A percentile compares a stretch with the other conserved stretches of the same genome.
phyloP scores from a whole-genome alignment of 2,113 vertebrate genomes.

The Psophia crepitans region DNA sequence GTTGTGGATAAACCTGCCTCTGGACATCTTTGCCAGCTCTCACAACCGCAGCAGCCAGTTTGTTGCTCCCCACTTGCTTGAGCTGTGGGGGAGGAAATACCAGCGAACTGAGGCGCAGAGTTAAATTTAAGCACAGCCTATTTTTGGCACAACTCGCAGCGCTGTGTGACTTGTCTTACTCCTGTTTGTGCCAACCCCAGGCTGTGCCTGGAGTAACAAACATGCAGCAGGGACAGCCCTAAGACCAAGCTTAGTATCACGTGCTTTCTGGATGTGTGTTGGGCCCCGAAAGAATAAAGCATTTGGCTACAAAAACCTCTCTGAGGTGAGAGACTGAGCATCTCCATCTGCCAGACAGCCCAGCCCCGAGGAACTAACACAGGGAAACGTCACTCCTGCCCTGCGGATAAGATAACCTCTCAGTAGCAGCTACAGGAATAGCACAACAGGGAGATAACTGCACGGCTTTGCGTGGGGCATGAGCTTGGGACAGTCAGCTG shows the following conservation, averaged over 20 bases:
- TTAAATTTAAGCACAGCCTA: not conserved
- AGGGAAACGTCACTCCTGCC: not conserved
- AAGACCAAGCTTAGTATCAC: not conserved
- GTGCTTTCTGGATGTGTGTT: fast-evolving
- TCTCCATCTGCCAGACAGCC: not conserved
- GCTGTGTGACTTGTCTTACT: not conserved
- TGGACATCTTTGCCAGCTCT: fast-evolving
- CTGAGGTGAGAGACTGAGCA: not conserved
- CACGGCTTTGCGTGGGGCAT: fast-evolving
- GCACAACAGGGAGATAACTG: fast-evolving
- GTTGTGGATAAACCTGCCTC: not conserved
- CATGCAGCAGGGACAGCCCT: not conserved
- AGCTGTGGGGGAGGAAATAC: not conserved
- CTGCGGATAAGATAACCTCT: not conserved
- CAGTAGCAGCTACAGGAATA: not conserved
- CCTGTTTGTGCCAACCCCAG: not conserved
- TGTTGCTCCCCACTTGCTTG: not conserved
- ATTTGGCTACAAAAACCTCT: not conserved
- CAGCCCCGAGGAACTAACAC: not conserved
- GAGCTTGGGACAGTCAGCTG: not conserved
- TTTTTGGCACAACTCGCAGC: not conserved
- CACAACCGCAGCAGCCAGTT: not conserved
- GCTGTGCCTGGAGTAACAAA: not conserved
- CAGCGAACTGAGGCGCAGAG: not conserved
- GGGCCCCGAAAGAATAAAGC: not conserved